Base-by-base conservation (phyloP, 2,113 vertebrate genomes). In the Cromileptes altivelis region DNA sequence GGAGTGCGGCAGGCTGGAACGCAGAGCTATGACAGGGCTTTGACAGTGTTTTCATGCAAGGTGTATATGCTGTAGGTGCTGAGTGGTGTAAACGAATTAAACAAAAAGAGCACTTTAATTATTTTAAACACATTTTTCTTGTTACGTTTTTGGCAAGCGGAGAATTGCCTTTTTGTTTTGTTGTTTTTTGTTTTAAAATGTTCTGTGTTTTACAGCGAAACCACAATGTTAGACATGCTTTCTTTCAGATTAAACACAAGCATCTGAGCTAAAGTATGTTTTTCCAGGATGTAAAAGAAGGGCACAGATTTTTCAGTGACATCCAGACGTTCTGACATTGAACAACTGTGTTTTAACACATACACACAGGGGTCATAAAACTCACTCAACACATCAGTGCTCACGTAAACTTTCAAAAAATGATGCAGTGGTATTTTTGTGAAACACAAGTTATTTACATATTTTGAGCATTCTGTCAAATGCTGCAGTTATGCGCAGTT, bases 21-120 rank as follows among this genome's bases (percentile, higher is more conserved):
- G 27, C 27, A 21, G 45, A 50, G 37, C 17, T 79, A 82, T 80
- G 76, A 78, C 47, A 25, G 47, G 19, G 30, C 45, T 87, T 69
- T 67, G 49, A 78, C 42, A 53, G 1, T 33, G 37, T 65, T 85
- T 75, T 82, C 56, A 75, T 87, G 67, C 49, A 86, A 82, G 57
- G 19, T 85, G 75, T 62, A 62, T 69, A 40, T 61, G 55, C 56
- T 70, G 19, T 27, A 37, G 40, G 72, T 76, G 65, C 50, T 33
- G 74, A 83, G 42, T 61, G 30, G 30, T 62, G 0, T 70, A 62
- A 86, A 80, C 69, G 63, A 27, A 77, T 75, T 37, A n/a, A n/a
- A 68, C 63, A 64, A 65, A 70, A 56, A 30, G 10, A 25, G 47
- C 55, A 71, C n/a, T 87, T 52, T 23, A 25, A 50, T 63, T 33